phyloP scores from a whole-genome alignment of 2,113 vertebrate species.

The Echinops telfairi region DNA sequence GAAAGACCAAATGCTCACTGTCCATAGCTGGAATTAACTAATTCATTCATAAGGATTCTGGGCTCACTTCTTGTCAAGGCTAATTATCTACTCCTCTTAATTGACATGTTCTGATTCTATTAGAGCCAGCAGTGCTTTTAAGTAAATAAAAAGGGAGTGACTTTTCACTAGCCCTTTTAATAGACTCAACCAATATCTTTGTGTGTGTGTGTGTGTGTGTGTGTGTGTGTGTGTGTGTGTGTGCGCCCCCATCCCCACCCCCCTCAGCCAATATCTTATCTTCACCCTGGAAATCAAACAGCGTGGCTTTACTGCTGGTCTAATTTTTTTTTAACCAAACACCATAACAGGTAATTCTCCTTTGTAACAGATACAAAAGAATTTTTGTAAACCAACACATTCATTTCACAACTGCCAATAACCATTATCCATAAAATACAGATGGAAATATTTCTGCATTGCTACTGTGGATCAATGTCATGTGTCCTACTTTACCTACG shows the following conservation, averaged over 20 bases:
- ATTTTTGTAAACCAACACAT: background rate
- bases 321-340: background rate
- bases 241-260: no score
- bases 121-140: background rate
- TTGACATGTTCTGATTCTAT: background rate
- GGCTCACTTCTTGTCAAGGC: constrained; percentile 33
- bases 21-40: background rate
- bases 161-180: background rate
- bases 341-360: background rate
- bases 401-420: background rate
- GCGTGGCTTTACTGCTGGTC: background rate
- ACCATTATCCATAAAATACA: background rate
- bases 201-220: no score
- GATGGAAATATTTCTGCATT: background rate
- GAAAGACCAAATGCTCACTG: background rate
- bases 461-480: background rate
- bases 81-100: constrained; percentile 10
- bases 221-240: no score
- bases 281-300: background rate
- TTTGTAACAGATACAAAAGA: constrained; percentile 4
- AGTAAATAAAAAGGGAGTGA: background rate
- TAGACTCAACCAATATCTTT: background rate
- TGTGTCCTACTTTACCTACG: background rate
- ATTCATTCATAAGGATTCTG: constrained; percentile 33
- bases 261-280: background rate